Percentiles rank a stretch among this genome's conserved stretches.
Evolutionary conservation across 2,888 invertebrate species (phyloP).

Genomic region (Frankliniella fusca): DNA sequence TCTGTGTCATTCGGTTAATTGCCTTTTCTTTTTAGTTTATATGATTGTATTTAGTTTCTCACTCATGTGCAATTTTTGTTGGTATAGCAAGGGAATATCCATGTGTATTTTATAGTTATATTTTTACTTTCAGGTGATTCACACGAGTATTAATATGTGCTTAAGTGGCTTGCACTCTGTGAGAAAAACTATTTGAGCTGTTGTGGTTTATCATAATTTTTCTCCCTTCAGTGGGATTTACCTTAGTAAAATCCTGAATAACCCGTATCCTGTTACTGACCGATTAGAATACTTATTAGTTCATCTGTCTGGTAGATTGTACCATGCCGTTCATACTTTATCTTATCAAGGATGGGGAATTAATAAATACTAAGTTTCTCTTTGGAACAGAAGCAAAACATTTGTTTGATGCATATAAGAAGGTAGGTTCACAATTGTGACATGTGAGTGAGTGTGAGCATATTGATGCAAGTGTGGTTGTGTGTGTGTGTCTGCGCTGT

Average conservation of each 20-base stretch:
- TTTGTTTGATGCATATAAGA: not conserved
- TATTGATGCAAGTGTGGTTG: not conserved
- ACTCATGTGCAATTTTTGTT: not conserved
- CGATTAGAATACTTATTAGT: not conserved
- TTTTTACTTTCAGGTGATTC: not conserved
- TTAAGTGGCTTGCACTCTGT: not conserved
- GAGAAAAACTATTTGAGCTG: not conserved
- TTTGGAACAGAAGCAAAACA: not conserved
- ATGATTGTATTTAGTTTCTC: constrained; percentile 9
- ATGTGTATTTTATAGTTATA: not conserved
- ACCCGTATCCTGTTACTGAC: not conserved
- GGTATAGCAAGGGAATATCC: not conserved
- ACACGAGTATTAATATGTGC: constrained; percentile 7
- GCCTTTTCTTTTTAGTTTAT: not conserved
- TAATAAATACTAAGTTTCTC: not conserved
- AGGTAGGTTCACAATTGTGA: not conserved
- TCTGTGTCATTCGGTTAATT: not conserved
- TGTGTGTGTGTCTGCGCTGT: not conserved
- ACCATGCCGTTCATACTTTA: not conserved
- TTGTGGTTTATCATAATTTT: not conserved
- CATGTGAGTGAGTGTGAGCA: not conserved
- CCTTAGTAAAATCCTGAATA: not conserved
- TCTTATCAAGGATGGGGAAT: not conserved
- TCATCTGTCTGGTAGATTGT: not conserved
- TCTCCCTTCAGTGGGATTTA: not conserved